These are phyloP conservation scores for Schizopygopsis pylzovi DNA, from an alignment of 2,797 vertebrate genomes.

Conservation along the genomic window DNA sequence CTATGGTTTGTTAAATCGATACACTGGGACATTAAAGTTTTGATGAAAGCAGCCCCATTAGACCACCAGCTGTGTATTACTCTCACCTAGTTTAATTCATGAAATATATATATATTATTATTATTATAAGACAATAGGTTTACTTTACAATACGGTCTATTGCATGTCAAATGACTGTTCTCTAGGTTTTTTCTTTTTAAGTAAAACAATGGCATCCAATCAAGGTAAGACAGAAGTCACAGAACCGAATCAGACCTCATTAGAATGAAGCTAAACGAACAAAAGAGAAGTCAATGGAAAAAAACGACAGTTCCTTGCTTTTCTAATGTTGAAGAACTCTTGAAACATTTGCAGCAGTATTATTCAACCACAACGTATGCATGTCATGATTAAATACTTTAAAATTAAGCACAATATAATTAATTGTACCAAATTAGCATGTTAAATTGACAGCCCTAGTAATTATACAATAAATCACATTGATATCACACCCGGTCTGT, in stretches of 20 bases:
- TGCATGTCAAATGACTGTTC: not conserved
- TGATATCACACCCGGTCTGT: not conserved
- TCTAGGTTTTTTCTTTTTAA: not conserved
- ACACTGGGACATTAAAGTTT: not conserved
- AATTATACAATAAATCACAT: constrained; percentile 4
- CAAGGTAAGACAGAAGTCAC: not conserved
- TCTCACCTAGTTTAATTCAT: not conserved
- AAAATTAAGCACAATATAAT: not conserved
- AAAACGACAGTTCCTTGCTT: not conserved
- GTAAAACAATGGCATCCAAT: not conserved
- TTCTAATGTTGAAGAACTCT: not conserved
- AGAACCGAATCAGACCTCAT: constrained; percentile 26
- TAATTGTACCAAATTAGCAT: not conserved
- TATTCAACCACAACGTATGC: not conserved
- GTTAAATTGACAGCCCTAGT: not conserved
- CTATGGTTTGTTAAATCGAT: constrained; percentile 2
- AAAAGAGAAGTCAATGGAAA: not conserved
- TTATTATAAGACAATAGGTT: not conserved
- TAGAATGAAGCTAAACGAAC: constrained; percentile 10
- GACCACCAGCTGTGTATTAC: not conserved
- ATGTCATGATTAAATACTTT: constrained; percentile 17
- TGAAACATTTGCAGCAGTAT: constrained; percentile 1
- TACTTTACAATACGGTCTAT: not conserved
- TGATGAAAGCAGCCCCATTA: not conserved
- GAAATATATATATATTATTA: not conserved